Base-by-base conservation (phyloP, 2,797 vertebrate species). In the Trachops cirrhosus region DNA sequence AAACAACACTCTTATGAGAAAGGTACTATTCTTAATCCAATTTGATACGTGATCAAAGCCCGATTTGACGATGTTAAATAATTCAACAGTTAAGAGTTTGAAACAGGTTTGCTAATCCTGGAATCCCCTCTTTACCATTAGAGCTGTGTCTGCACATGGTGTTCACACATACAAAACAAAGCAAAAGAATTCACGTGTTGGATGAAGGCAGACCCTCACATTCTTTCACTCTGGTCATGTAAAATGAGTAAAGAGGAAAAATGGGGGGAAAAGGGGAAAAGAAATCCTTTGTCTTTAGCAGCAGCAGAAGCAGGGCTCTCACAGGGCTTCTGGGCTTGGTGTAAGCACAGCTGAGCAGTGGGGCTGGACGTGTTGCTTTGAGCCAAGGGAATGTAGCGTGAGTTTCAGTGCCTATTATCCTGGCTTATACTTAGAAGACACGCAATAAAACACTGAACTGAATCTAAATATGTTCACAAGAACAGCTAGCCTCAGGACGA, bases 221-320 rank as follows among this genome's bases (percentile, higher is more conserved):
- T 74, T 97, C 62, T 83, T 79, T 90, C n/a, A 84, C 41, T 22
- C n/a, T 91, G 41, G 52, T 78, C 59, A 37, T 39, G 7, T 57
- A 50, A 94, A 86, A 52, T 77, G 44, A 75, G 52, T 34, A 86
- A 57, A 22, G 71, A 94, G n/a, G 46, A 87, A 93, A 92, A 85
- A 62, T 54, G 26, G 26, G 59, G 46, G 29, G 9, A 67, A 29
- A 46, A 41, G 67, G 80, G 68, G 44, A 93, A 77, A 86, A 48
- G 41, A 68, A 92, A 68, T 73, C 29, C 16, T 73, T 57, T n/a
- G 24, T 89, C 29, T 87, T 78, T 8, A 21, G 24, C 22, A 50
- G 21, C 19, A 74, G 71, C 7, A 21, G 24, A 19, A 71, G n/a
- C 6, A n/a, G 71, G 59, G 37, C 57, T 84, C 32, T 75, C 26